Percentiles rank a stretch among this genome's conserved stretches.
Conservation (phyloP, 1,140 invertebrate species). For the Conopomorpha cramerella region DNA sequence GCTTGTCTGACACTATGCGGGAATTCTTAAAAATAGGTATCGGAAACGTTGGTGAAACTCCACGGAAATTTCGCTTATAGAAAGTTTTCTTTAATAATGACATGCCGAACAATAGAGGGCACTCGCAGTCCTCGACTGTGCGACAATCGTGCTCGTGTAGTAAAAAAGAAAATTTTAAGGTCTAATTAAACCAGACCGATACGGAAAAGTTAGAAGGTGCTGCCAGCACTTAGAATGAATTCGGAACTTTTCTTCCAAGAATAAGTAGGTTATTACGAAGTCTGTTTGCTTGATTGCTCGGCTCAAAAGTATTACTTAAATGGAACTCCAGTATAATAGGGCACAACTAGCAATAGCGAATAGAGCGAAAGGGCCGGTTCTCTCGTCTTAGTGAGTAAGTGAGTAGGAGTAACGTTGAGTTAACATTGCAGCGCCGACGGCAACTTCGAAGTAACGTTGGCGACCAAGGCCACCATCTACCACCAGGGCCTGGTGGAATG, state of each 20-base stretch:
- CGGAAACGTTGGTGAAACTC: too few relatives aligned
- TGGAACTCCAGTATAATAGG: too few relatives aligned
- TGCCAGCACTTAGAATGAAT: background rate
- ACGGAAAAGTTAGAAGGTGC: background rate
- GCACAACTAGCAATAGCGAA: too few relatives aligned
- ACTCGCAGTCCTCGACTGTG: background rate
- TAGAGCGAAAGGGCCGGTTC: too few relatives aligned
- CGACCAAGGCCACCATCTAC: slow-evolving; percentile 91
- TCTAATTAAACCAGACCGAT: background rate
- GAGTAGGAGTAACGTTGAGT: slow-evolving; percentile 35
- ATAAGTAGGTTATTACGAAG: background rate
- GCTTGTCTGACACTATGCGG: too few relatives aligned
- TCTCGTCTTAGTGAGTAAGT: too few relatives aligned
- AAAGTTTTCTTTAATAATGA: background rate
- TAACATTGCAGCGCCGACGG: slow-evolving; percentile 86
- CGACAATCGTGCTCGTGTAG: background rate
- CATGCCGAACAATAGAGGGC: background rate
- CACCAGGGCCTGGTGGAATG: slow-evolving; percentile 92
- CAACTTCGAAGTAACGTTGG: slow-evolving; percentile 95
- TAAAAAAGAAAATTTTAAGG: background rate
- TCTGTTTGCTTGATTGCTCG: too few relatives aligned
- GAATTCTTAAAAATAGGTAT: too few relatives aligned
- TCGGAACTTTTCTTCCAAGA: background rate
- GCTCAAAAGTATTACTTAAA: too few relatives aligned
- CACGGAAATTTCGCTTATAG: background rate